A percentile compares a stretch with the other conserved stretches of the same genome.
These are phyloP conservation scores for Lordiphosa mommai DNA, from an alignment of 1,140 invertebrate species.

Conservation along the genomic window DNA sequence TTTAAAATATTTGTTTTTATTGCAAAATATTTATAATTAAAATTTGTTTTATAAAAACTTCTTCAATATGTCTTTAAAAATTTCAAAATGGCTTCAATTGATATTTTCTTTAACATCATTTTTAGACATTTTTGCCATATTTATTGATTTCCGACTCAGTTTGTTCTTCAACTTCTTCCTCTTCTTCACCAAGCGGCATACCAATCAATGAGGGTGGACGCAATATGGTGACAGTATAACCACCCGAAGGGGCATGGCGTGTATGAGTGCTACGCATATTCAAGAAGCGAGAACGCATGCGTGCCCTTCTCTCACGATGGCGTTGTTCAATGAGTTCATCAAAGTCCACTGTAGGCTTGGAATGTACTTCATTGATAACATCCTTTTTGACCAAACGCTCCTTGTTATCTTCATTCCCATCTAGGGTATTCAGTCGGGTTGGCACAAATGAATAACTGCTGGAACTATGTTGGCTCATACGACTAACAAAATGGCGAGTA, in stretches of 20 bases:
- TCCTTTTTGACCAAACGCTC: background rate
- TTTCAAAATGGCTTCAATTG: too few species aligned
- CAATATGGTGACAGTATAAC: conserved; percentile 46
- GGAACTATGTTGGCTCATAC: too few species aligned
- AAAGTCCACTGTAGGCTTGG: conserved; percentile 30
- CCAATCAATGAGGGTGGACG: conserved; percentile 30
- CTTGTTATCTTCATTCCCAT: too few species aligned
- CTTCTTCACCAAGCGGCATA: background rate
- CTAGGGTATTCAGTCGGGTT: too few species aligned
- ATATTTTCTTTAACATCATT: too few species aligned
- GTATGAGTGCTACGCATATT: conserved; percentile 34
- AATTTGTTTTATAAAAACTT: too few species aligned
- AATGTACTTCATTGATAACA: background rate
- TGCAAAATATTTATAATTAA: too few species aligned
- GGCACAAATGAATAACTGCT: too few species aligned
- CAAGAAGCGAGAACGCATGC: conserved; percentile 48
- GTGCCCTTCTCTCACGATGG: conserved; percentile 37
- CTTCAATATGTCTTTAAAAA: too few species aligned
- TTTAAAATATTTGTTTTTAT: too few species aligned
- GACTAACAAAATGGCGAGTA: too few species aligned
- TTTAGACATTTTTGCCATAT: background rate
- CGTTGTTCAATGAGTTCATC: conserved; percentile 56
- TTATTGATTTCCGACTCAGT: background rate
- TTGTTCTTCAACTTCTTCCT: background rate
- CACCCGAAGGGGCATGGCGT: background rate